Evolutionary conservation across 2,113 vertebrate genomes (phyloP).

Genomic region (Romanogobio albipinnatus): DNA sequence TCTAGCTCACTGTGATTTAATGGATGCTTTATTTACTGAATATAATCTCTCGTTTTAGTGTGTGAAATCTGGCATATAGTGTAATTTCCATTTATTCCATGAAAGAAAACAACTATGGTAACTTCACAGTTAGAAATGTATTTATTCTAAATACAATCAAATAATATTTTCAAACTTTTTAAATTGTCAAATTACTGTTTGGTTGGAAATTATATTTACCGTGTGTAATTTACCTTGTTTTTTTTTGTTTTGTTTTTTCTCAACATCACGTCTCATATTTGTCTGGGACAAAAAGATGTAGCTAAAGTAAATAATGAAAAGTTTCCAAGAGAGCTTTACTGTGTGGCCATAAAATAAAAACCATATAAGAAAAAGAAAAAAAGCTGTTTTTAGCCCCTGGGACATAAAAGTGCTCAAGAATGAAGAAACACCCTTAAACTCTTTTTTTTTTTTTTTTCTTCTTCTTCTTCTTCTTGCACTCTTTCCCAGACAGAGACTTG

Average conservation of each 20-base stretch:
- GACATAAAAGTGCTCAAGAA: neutral
- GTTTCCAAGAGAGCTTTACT: too few relatives aligned
- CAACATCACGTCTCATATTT: neutral
- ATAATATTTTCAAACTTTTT: neutral
- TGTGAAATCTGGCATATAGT: neutral
- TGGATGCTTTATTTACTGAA: neutral
- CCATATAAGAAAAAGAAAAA: neutral
- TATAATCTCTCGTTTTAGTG: neutral
- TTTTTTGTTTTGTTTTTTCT: too few relatives aligned
- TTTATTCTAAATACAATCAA: neutral
- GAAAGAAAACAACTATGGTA: neutral
- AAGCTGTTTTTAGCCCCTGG: neutral
- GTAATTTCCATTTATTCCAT: too few relatives aligned
- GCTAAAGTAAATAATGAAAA: neutral
- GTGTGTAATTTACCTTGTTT: neutral
- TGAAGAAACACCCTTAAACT: neutral
- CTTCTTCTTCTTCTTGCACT: slow-evolving; percentile 26
- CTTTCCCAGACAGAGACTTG: slow-evolving; percentile 59
- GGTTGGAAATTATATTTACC: neutral
- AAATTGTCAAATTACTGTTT: neutral
- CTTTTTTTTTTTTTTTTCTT: neutral
- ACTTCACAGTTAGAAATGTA: neutral
- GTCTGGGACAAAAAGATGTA: neutral
- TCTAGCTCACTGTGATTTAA: neutral
- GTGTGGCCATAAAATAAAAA: too few relatives aligned